phyloP scores from a whole-genome alignment of 2,888 invertebrate species.

The Sclerodermus sp. region DNA sequence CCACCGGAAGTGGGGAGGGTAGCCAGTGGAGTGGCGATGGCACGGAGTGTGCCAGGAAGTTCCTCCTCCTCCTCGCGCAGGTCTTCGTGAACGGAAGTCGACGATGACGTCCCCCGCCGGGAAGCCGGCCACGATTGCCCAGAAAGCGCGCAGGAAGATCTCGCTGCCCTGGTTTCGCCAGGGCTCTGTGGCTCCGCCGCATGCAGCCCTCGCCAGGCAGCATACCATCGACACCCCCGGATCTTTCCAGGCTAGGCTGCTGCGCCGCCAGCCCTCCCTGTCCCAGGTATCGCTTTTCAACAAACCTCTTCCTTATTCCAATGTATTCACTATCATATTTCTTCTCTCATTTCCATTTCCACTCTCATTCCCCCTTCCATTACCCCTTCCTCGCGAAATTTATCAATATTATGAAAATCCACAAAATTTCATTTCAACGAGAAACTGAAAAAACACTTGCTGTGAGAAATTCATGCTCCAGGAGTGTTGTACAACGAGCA shows the following conservation, averaged over 20 bases:
- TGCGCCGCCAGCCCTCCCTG: constrained; percentile 69
- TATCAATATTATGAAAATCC: no score
- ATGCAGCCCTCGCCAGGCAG: constrained; percentile 77
- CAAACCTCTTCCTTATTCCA: no score
- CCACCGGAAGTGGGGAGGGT: constrained; percentile 22
- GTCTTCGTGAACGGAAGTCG: constrained; percentile 12
- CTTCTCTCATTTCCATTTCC: no score
- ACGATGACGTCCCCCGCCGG: constrained; percentile 50
- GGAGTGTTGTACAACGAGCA: no score
- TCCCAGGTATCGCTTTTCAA: constrained; percentile 58
- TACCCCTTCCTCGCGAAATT: no score
- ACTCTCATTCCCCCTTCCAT: no score
- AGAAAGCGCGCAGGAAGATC: constrained; percentile 80
- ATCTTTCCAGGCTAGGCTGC: constrained; percentile 77
- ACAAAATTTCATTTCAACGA: no score
- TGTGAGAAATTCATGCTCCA: no score
- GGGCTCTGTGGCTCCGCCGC: constrained; percentile 73
- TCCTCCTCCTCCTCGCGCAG: constrained; percentile 35
- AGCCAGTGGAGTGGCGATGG: constrained; percentile 31
- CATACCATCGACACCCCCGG: constrained; percentile 90
- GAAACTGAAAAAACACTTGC: no score
- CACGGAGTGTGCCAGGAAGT: constrained; percentile 48
- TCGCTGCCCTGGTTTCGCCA: constrained; percentile 89
- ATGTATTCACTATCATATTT: no score
- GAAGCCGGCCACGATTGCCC: constrained; percentile 55